Evolutionary conservation across 1,140 invertebrate species (phyloP), one percentile per base, ranked within the genome.

Genomic region (Meteorus sp.): DNA sequence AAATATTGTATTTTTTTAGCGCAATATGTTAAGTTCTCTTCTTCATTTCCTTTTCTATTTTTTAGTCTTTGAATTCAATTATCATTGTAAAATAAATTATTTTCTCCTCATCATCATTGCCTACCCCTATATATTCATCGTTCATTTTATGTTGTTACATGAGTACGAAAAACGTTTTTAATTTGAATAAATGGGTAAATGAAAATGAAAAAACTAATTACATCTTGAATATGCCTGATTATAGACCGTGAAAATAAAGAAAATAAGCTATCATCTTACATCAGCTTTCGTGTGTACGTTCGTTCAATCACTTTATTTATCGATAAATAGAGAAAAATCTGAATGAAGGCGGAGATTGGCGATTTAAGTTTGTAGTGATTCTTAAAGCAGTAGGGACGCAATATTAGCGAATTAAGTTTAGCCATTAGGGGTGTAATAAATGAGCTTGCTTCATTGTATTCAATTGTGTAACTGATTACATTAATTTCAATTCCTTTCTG

Each of bases 1-100:
- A n/a, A 25, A 50, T 70, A 71, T 73, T 71, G 56, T 76, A 70
- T 73, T 76, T 74, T 74, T 73, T 70, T 74, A 74, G 66, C 61
- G 63, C 64, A 66, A 72, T 71, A 55, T 61, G 41, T 73, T 74
- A 67, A 39, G 1, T 13, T 3, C n/a, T 11, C 7, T 35, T 50
- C n/a, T n/a, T 22, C 13, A 25, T 27, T 25, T 13, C 13, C 27
- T 13, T 5, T 27, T 25, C 2, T 20, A 20, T 44, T 19, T 20
- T 19, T 44, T 44, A 66, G 66, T 74, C 70, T 70, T 67, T 65
- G 19, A 20, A 20, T 51, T 51, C 9, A 15, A 33, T 35, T 69
- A 70, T 69, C 61, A 71, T 70, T 73, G 65, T 68, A 67, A 61
- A 57, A 68, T 73, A 75, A 39, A 66, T 39, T 4, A 39, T 67